phyloP scores from a whole-genome alignment of 2,113 vertebrate species.

The Atlantisia rogersi region DNA sequence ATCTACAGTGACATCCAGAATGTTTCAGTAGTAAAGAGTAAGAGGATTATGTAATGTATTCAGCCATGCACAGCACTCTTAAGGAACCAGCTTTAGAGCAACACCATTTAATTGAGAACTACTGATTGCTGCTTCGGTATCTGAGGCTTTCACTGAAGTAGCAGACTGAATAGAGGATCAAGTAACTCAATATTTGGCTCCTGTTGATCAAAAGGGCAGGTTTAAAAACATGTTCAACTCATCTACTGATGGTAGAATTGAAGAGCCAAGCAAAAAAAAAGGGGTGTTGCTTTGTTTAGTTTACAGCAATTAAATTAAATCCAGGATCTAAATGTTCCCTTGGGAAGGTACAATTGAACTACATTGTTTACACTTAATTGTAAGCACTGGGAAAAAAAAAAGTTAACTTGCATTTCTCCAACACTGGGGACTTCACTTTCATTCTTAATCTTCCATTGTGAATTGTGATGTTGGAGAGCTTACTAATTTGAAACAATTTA shows the following conservation, averaged over 20 bases:
- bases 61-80: neutral
- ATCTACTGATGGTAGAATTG: neutral
- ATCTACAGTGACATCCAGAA: neutral
- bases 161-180: neutral
- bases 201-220: neutral
- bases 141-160: neutral
- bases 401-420: neutral
- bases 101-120: neutral
- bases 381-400: neutral
- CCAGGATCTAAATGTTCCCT: neutral
- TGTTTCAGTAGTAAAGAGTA: neutral
- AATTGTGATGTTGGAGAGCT: neutral
- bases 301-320: neutral
- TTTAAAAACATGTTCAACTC: neutral
- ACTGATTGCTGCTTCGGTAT: neutral
- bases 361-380: neutral
- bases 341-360: neutral
- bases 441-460: neutral
- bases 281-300: conserved; percentile 11
- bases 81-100: neutral
- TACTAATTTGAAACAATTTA: neutral
- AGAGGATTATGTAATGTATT: neutral
- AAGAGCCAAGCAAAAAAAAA: neutral
- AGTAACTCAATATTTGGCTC: neutral
- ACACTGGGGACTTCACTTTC: neutral